Conservation (phyloP, 2,113 vertebrate species). For the Falco punctatus region DNA sequence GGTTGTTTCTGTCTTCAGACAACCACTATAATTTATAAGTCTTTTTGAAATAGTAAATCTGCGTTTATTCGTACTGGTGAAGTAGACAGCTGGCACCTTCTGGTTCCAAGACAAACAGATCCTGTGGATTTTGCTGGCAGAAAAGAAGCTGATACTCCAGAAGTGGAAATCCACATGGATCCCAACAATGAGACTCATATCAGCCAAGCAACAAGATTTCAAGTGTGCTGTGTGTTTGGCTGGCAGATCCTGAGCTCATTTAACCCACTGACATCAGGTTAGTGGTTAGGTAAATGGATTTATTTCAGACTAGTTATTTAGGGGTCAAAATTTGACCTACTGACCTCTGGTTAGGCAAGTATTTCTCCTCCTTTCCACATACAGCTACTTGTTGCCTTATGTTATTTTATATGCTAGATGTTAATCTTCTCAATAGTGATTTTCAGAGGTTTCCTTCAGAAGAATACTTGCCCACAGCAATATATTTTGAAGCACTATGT, state of each 20-base stretch:
- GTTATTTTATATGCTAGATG: not conserved
- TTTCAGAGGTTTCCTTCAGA: not conserved
- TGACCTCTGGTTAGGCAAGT: not conserved
- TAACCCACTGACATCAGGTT: not conserved
- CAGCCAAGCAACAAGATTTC: not conserved
- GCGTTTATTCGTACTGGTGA: conserved; percentile 23
- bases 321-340: not conserved
- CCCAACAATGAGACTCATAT: not conserved
- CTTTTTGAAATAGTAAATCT: conserved; percentile 46
- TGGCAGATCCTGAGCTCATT: conserved; percentile 3
- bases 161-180: conserved; percentile 20
- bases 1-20: conserved; percentile 9
- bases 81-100: conserved; percentile 50
- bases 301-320: not conserved
- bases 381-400: not conserved
- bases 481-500: not conserved
- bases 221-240: not conserved
- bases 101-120: conserved; percentile 54
- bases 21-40: not conserved
- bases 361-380: not conserved
- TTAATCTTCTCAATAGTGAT: not conserved
- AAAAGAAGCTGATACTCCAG: conserved; percentile 20
- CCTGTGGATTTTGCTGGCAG: not conserved
- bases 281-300: not conserved
- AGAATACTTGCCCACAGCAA: not conserved